These are phyloP conservation scores for Geococcyx californianus DNA, from an alignment of 2,113 vertebrate species.

Conservation along the genomic window DNA sequence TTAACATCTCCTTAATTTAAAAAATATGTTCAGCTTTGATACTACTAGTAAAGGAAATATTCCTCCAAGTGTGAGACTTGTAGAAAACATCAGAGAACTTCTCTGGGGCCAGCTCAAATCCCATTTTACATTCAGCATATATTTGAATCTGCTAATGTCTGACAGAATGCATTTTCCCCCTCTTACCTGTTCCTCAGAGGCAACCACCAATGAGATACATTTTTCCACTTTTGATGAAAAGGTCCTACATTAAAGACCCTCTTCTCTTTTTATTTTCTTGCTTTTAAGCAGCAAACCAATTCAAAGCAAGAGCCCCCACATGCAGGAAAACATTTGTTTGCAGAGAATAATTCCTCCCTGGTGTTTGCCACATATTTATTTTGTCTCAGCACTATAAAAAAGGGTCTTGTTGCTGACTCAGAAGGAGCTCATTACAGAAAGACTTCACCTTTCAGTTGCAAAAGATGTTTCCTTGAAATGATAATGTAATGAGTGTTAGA, in stretches of 20 bases:
- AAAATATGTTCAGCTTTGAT: background rate
- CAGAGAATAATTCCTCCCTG: background rate
- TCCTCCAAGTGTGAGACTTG: background rate
- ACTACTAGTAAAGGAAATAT: background rate
- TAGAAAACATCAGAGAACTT: background rate
- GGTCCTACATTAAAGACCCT: background rate
- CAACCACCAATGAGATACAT: background rate
- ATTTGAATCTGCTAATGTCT: background rate
- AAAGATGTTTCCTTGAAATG: slow-evolving; percentile 70
- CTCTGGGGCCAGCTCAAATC: background rate
- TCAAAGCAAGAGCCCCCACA: background rate
- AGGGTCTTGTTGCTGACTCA: slow-evolving; percentile 30
- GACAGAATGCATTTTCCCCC: background rate
- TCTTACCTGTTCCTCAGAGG: background rate
- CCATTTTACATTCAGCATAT: background rate
- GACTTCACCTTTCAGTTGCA: slow-evolving; percentile 60
- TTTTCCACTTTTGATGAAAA: background rate
- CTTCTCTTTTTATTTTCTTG: background rate
- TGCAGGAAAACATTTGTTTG: background rate
- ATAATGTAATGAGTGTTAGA: slow-evolving; percentile 66
- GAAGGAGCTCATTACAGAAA: slow-evolving; percentile 65
- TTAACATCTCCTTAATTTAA: background rate
- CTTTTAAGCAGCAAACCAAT: background rate
- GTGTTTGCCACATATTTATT: slow-evolving; percentile 41
- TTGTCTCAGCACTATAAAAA: slow-evolving; percentile 38